These are phyloP conservation scores for Labrus mixtus DNA, from an alignment of 2,113 vertebrate species.

Conservation along the genomic window DNA sequence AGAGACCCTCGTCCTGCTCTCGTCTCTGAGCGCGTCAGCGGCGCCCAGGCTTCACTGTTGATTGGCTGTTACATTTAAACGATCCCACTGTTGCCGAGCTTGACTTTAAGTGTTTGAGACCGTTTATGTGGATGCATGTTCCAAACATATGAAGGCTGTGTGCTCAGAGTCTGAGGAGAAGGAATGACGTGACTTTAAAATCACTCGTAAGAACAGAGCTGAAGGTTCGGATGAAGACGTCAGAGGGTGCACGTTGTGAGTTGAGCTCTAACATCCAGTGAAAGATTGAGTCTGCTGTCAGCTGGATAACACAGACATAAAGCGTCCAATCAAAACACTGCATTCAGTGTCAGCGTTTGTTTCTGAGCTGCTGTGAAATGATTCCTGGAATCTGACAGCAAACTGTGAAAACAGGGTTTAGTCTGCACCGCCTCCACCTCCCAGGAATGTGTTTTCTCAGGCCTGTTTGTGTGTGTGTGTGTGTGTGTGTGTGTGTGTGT, in stretches of 20 bases:
- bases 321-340: not conserved
- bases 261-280: conserved; percentile 14
- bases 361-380: not conserved
- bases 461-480: conserved; percentile 16
- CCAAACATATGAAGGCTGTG: too few relatives aligned
- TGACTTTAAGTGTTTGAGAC: too few relatives aligned
- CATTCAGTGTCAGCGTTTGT: not conserved
- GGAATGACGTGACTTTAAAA: too few relatives aligned
- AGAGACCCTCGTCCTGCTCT: too few relatives aligned
- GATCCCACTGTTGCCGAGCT: too few relatives aligned
- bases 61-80: too few relatives aligned
- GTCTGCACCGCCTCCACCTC: conserved; percentile 12
- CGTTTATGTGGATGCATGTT: too few relatives aligned
- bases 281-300: not conserved
- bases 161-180: too few relatives aligned
- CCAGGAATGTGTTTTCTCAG: conserved; percentile 53
- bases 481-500: conserved; percentile 10
- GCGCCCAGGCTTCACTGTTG: too few relatives aligned
- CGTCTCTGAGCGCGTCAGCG: too few relatives aligned
- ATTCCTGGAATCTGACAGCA: conserved; percentile 48
- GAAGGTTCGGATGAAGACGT: too few relatives aligned
- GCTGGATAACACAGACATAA: not conserved
- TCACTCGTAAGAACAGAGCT: too few relatives aligned
- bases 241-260: not conserved
- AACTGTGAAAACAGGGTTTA: conserved; percentile 47